A percentile compares a stretch with the other conserved stretches of the same genome.
Evolutionary conservation across 2,797 vertebrate species (phyloP).

Genomic region (Urophycis tenuis): DNA sequence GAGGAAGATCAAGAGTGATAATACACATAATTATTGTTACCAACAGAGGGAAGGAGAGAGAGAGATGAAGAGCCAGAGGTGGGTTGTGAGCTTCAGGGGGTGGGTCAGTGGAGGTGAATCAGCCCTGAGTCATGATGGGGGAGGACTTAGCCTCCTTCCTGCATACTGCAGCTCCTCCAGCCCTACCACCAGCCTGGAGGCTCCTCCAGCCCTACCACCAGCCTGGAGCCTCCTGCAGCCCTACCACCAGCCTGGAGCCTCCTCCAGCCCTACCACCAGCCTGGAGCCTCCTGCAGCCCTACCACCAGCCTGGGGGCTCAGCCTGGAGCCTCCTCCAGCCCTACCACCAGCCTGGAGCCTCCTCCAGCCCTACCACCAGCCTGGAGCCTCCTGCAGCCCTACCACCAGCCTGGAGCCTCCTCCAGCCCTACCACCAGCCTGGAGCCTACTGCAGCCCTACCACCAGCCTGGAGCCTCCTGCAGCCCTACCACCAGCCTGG

Average conservation of each 20-base stretch:
- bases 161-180: no score
- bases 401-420: background rate
- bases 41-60: background rate
- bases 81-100: constrained; percentile 58
- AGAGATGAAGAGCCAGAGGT: constrained; percentile 39
- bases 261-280: background rate
- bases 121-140: constrained; percentile 65
- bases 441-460: no score
- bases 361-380: background rate
- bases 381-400: no score
- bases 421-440: background rate
- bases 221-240: no score
- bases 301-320: background rate
- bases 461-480: background rate
- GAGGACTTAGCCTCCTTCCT: constrained; percentile 64
- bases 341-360: background rate
- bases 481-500: no score
- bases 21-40: no score
- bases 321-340: no score
- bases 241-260: background rate
- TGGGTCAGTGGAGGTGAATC: constrained; percentile 65
- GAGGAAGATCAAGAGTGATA: background rate
- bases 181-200: background rate
- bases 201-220: background rate
- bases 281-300: no score